A percentile compares a stretch with the other conserved stretches of the same genome.
Conservation (phyloP, 2,888 invertebrate genomes). For the Pristionchus mayeri region DNA sequence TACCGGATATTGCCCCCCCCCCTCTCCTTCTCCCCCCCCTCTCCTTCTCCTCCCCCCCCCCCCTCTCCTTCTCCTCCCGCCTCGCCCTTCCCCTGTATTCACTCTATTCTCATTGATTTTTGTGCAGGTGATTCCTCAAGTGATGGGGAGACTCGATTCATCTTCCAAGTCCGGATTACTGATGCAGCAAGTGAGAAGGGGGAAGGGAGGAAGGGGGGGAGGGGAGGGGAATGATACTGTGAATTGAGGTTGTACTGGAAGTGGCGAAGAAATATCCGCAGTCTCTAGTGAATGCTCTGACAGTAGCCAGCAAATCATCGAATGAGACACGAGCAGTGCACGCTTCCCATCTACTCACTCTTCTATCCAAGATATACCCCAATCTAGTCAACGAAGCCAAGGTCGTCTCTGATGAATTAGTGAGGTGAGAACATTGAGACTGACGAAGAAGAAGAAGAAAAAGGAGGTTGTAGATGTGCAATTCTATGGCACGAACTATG, state of each 20-base stretch:
- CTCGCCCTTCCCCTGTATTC: no score
- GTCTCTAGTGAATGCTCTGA: conserved; percentile 95
- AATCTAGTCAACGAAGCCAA: conserved; percentile 91
- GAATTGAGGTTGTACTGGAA: conserved; percentile 49
- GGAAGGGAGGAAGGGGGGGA: no score
- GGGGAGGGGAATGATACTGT: no score
- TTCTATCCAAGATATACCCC: conserved; percentile 94
- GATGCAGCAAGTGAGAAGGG: conserved; percentile 86
- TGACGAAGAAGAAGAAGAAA: not conserved
- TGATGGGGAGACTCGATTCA: conserved; percentile 97
- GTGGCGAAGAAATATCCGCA: conserved; percentile 61
- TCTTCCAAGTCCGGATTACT: conserved; percentile 87
- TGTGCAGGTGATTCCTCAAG: conserved; percentile 90
- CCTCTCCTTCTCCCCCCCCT: no score
- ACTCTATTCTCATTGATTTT: no score
- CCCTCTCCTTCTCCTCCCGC: not conserved
- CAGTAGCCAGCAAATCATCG: conserved; percentile 95
- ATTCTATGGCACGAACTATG: conserved; percentile 99
- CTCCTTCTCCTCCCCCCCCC: not conserved
- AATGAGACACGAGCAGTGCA: conserved; percentile 88
- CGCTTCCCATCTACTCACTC: conserved; percentile 93
- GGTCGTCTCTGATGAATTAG: conserved; percentile 88
- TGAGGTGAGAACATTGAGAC: conserved; percentile 79
- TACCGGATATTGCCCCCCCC: no score
- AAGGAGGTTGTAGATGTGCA: conserved; percentile 79